These are phyloP conservation scores for Phortica magna DNA, from an alignment of 2,888 invertebrate species.

Conservation along the genomic window DNA sequence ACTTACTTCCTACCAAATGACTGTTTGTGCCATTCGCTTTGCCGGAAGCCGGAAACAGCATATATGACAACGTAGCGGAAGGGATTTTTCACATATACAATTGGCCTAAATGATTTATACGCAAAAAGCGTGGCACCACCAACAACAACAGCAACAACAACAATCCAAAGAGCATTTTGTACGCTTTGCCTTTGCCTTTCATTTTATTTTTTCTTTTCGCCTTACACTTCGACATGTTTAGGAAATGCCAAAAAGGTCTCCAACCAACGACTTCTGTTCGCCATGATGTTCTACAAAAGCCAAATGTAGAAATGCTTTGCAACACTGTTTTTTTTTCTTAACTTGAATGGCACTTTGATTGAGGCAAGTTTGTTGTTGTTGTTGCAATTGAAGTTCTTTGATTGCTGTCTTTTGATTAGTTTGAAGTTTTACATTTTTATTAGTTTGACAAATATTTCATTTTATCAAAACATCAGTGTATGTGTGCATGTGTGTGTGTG, in stretches of 20 bases:
- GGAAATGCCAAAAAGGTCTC: slow-evolving; percentile 4
- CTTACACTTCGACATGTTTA: background rate
- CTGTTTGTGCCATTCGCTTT: slow-evolving; percentile 1
- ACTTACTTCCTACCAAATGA: background rate
- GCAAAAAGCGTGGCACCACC: background rate
- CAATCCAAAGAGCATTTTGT: background rate
- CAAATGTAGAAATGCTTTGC: too few species aligned
- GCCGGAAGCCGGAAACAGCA: slow-evolving; percentile 75
- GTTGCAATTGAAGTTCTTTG: slow-evolving; percentile 8
- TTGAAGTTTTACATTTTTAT: background rate
- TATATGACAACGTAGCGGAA: slow-evolving; percentile 75
- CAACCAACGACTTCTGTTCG: background rate
- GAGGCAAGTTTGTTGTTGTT: background rate
- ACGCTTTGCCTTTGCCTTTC: background rate
- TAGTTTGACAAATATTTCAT: background rate
- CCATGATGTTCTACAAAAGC: background rate
- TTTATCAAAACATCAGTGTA: background rate
- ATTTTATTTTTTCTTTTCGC: background rate
- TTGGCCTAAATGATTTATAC: slow-evolving; percentile 71
- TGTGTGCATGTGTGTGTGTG: background rate
- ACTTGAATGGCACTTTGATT: slow-evolving; percentile 15
- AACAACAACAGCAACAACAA: slow-evolving; percentile 18
- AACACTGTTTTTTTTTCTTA: too few species aligned
- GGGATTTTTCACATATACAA: slow-evolving; percentile 72
- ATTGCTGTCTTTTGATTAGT: slow-evolving; percentile 13